Conservation (phyloP, 2,113 vertebrate species). For the Clarias gariepinus region DNA sequence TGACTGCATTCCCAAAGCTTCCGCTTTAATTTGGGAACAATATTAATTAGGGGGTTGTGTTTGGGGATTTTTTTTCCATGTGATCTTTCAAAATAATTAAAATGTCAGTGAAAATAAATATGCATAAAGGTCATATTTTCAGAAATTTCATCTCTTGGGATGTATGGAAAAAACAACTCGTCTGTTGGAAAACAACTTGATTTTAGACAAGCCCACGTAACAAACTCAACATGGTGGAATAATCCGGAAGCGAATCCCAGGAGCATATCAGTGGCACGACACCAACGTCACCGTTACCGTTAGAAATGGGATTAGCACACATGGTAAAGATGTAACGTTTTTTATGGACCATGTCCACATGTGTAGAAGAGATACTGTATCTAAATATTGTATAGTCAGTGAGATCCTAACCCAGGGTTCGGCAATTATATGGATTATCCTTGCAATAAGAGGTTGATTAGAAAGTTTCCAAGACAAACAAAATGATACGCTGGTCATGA, state of each 20-base stretch:
- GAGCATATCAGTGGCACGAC: background rate
- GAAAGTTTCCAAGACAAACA: background rate
- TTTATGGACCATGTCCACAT: background rate
- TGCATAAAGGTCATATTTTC: constrained; percentile 49
- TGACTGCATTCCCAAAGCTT: constrained; percentile 56
- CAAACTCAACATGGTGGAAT: background rate
- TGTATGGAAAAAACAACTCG: constrained; percentile 1
- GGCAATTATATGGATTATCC: background rate
- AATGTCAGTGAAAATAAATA: constrained; percentile 50
- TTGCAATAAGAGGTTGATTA: background rate
- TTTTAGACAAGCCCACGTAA: background rate
- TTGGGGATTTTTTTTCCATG: constrained; percentile 51
- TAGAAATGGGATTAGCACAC: background rate
- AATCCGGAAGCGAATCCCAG: background rate
- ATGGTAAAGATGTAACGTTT: background rate
- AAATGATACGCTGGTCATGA: background rate
- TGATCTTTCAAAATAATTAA: constrained; percentile 57
- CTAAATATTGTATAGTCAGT: background rate
- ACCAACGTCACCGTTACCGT: background rate
- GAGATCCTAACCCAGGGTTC: background rate
- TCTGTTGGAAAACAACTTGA: background rate
- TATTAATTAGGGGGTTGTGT: constrained; percentile 53
- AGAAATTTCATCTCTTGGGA: constrained; percentile 31
- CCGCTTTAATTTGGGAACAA: constrained; percentile 55
- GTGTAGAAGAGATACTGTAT: too few relatives aligned